Base-by-base conservation (phyloP, 2,888 invertebrate species). In the Linyphia triangularis region DNA sequence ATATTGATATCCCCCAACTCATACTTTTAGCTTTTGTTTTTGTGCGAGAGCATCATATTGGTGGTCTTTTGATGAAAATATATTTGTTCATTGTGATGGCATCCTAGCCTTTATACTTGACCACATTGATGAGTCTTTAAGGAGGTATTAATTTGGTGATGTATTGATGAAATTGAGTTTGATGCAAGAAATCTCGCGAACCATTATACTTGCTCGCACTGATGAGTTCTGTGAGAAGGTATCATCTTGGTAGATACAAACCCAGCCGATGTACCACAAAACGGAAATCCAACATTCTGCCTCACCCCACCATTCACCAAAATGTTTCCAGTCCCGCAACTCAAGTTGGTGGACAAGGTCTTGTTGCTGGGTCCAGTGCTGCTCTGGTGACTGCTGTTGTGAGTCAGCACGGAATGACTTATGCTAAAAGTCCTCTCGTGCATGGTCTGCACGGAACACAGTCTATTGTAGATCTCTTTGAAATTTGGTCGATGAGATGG, bases 401-500 rank as follows among this genome's bases (percentile, higher is more conserved):
- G 89, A 9, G 90, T 90, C 22, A 90, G 78, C 24, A 90, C 83
- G 24, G 90, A 89, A 61, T 89, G 88, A 51, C 85, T 83, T 0
- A 89, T 78, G 51, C 85, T 89, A 30, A 83, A 84, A n/a, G 86
- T 81, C 67, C 86, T 61, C 43, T 77, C 84, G 63, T 90, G 90
- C 81, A 92, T 77, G 22, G 91, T 91, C 65, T 92, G 93, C 96
- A 96, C 96, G 61, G 95, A 94, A 91, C 95, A 95, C 77, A 97
- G 93, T 19, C 98, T 95, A 91, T 95, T 95, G 91, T 97, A 96
- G 88, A 99, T 96, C 92, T 98, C 98, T 28, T 96, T 95, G 93
- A 99, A 99, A 91, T 96, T 95, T 0, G 99, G 99, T 91, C 99
- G 94, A 57, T 98, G 94, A 86, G 96, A 96, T 0, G 99, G 97